Base-by-base conservation (phyloP, 2,888 invertebrate genomes). In the Lithophane ornitopus region DNA sequence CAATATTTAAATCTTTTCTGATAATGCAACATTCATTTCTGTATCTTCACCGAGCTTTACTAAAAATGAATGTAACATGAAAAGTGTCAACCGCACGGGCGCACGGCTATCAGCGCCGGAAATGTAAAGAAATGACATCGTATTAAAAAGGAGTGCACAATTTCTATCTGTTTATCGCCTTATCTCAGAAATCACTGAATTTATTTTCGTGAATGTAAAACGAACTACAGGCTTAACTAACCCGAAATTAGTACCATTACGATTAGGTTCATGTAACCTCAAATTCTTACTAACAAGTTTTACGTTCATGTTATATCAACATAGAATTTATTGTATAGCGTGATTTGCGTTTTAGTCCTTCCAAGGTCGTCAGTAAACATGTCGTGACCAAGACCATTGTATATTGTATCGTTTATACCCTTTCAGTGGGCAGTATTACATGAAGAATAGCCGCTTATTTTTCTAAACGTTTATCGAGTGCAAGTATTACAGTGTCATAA, bases 341-440 rank as follows among this genome's bases (percentile, higher is more conserved):
- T 78, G 79, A 75, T 81, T 76, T 73, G 70, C 81, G 81, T 84
- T 79, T 71, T 82, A 84, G 83, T 87, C 87, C 86, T 90, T 88
- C 87, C 90, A 92, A 91, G 91, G 90, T 89, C 88, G 79, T 67
- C 67, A 74, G 81, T 66, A 80, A 84, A 84, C 72, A 79, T 78
- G 63, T 86, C 88, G 89, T 91, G 88, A 88, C 84, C 69, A 79
- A 82, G 70, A 66, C 72, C 85, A 85, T 89, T 87, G 82, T 81
- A 80, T 80, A 78, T 68, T 67, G 54, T 78, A 70, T 73, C 46
- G 82, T 72, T 76, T 69, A 63, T 73, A 65, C 72, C 34, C 11
- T 89, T 88, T 72, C 86, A 91, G 90, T 90, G 90, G 85, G 87
- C 89, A 89, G 86, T 90, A 90, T 88, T 88, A 79, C 72, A 85